phyloP scores from a whole-genome alignment of 2,888 invertebrate genomes.

The Chrysopilus asiliformis region DNA sequence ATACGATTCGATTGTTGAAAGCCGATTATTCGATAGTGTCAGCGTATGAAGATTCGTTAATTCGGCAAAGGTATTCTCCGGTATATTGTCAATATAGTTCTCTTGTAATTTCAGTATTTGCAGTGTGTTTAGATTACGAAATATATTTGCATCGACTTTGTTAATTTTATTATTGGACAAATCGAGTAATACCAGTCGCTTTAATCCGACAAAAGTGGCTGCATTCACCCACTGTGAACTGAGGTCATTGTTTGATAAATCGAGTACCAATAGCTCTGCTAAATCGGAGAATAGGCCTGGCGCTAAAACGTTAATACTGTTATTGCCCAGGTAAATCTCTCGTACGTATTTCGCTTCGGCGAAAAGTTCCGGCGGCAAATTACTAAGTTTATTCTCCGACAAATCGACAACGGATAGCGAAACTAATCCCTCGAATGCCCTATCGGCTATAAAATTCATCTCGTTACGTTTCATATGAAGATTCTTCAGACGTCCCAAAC shows the following conservation, averaged over 20 bases:
- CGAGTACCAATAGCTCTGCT: slow-evolving; percentile 62
- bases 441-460: slow-evolving; percentile 75
- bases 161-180: slow-evolving; percentile 72
- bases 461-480: slow-evolving; percentile 77
- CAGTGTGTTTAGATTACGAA: slow-evolving; percentile 69
- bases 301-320: slow-evolving; percentile 74
- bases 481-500: slow-evolving; percentile 60
- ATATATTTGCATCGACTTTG: slow-evolving; percentile 70
- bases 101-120: slow-evolving; percentile 75
- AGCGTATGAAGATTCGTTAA: slow-evolving; percentile 82
- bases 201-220: slow-evolving; percentile 73
- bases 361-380: slow-evolving; percentile 75
- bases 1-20: slow-evolving; percentile 68
- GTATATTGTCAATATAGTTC: slow-evolving; percentile 69
- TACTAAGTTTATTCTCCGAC: slow-evolving; percentile 78
- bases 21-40: slow-evolving; percentile 72
- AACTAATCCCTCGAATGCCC: slow-evolving; percentile 66
- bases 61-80: slow-evolving; percentile 74
- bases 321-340: slow-evolving; percentile 82
- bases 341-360: slow-evolving; percentile 67
- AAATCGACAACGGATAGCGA: slow-evolving; percentile 73
- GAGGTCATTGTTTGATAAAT: slow-evolving; percentile 72
- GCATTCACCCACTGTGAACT: slow-evolving; percentile 77
- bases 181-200: slow-evolving; percentile 73
- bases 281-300: slow-evolving; percentile 73